Evolutionary conservation across 2,113 vertebrate species (phyloP).

Genomic region (Phodopus roborovskii): DNA sequence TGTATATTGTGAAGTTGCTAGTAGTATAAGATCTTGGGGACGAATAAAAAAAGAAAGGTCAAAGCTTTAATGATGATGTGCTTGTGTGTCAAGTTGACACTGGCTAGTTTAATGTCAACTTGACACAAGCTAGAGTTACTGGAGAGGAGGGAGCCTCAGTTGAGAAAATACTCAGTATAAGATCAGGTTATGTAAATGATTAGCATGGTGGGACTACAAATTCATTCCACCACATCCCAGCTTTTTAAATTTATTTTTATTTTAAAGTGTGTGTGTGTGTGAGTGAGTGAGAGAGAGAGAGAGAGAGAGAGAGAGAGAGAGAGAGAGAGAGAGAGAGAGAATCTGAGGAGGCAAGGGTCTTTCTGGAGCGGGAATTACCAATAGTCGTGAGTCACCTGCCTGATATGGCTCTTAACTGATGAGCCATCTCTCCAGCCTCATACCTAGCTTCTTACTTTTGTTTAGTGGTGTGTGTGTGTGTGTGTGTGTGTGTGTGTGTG

Average conservation of each 20-base stretch:
- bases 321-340: too few relatives aligned
- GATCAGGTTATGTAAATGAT: too few relatives aligned
- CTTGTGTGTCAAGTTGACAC: background rate
- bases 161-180: background rate
- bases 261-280: background rate
- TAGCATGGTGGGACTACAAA: background rate
- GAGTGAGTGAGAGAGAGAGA: too few relatives aligned
- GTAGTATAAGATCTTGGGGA: background rate
- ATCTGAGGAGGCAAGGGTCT: background rate
- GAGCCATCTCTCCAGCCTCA: background rate
- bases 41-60: background rate
- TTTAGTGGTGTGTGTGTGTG: too few relatives aligned
- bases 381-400: background rate
- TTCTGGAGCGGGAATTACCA: background rate
- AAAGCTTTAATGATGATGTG: background rate
- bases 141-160: background rate
- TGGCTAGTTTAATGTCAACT: background rate
- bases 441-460: background rate
- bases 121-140: background rate
- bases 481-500: too few relatives aligned
- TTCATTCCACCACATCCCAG: background rate
- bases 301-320: too few relatives aligned
- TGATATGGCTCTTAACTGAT: background rate
- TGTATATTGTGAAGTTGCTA: background rate
- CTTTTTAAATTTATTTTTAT: background rate